Percentiles rank a stretch among this genome's conserved stretches.
phyloP scores from a whole-genome alignment of 2,113 vertebrate species.

The Phoenicopterus ruber region DNA sequence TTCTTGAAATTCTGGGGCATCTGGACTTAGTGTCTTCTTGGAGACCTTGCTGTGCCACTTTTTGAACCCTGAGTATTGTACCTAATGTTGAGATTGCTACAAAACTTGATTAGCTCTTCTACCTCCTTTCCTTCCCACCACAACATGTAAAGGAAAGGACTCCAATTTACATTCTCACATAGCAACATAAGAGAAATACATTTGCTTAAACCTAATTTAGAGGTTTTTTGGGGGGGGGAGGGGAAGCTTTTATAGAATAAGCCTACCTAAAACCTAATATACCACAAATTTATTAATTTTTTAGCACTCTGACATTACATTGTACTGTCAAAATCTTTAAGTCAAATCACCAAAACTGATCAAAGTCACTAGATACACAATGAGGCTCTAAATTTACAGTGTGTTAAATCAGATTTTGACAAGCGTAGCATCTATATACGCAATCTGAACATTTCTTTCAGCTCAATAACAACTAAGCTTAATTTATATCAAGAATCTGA shows the following conservation, averaged over 20 bases:
- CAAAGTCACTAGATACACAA: not conserved
- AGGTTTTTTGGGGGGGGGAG: rapidly evolving
- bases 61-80: not conserved
- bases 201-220: not conserved
- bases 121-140: not conserved
- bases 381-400: not conserved
- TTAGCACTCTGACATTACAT: not conserved
- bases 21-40: not conserved
- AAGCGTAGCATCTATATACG: not conserved
- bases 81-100: not conserved
- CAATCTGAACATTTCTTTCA: not conserved
- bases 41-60: not conserved
- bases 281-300: not conserved
- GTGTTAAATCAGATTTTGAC: not conserved
- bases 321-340: not conserved
- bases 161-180: not conserved
- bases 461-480: not conserved
- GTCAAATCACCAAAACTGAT: not conserved
- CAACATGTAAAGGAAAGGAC: not conserved
- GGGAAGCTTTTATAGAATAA: not conserved
- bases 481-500: not conserved
- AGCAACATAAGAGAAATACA: not conserved
- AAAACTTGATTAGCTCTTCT: not conserved
- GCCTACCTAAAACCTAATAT: not conserved
- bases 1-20: not conserved